Conservation (phyloP, 2,888 invertebrate species). For the Drosophila anomalata region DNA sequence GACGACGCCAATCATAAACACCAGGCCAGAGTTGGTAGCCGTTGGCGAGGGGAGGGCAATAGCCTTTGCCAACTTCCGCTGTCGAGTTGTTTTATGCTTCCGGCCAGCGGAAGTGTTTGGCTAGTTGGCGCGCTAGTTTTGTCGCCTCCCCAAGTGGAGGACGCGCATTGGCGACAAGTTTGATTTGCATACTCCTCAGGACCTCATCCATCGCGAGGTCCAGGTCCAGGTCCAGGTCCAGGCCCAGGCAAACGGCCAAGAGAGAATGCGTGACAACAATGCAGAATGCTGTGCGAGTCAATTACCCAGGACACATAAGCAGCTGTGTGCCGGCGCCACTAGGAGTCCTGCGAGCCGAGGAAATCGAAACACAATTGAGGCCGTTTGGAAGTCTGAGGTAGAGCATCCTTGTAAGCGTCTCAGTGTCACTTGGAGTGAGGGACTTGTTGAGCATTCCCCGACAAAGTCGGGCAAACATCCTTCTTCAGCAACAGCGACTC, state of each 20-base stretch:
- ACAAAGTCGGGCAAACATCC: slow-evolving; percentile 24
- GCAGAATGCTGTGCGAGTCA: slow-evolving; percentile 70
- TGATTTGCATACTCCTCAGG: slow-evolving; percentile 67
- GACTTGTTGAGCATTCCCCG: slow-evolving; percentile 65
- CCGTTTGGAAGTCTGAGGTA: not conserved
- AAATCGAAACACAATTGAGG: slow-evolving; percentile 67
- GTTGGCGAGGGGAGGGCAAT: not conserved
- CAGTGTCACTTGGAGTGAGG: slow-evolving; percentile 60
- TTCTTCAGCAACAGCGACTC: slow-evolving; percentile 21
- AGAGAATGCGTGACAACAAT: slow-evolving; percentile 72
- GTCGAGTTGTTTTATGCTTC: slow-evolving; percentile 81
- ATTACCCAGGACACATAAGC: slow-evolving; percentile 79
- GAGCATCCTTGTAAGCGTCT: slow-evolving; percentile 2
- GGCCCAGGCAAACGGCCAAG: slow-evolving; percentile 23
- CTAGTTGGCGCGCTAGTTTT: slow-evolving; percentile 77
- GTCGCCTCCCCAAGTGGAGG: slow-evolving; percentile 59
- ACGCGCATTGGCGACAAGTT: slow-evolving; percentile 56
- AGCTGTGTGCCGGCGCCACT: slow-evolving; percentile 52
- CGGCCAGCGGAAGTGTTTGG: slow-evolving; percentile 81
- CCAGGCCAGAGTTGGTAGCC: slow-evolving; percentile 12
- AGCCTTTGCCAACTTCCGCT: slow-evolving; percentile 70
- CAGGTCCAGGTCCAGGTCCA: slow-evolving; percentile 8
- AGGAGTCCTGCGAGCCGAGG: slow-evolving; percentile 33
- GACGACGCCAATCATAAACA: slow-evolving; percentile 68
- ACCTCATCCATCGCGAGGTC: slow-evolving; percentile 21